A percentile compares a stretch with the other conserved stretches of the same genome.
Conservation (phyloP, 2,113 vertebrate genomes). For the Aleadryas rufinucha region DNA sequence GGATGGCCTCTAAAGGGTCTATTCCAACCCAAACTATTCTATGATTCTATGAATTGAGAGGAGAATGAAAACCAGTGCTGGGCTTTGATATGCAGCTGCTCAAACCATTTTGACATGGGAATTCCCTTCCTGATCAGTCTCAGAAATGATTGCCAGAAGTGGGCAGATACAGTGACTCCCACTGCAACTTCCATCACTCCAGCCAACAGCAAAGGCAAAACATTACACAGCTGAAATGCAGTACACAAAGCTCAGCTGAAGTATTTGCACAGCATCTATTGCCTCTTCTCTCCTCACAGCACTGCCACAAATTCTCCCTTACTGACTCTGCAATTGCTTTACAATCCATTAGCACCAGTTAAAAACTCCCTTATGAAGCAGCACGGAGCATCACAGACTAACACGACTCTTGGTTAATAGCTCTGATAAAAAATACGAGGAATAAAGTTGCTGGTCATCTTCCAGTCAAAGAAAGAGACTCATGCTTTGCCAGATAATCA, state of each 20-base stretch:
- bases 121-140: neutral
- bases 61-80: neutral
- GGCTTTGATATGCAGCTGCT: neutral
- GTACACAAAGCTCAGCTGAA: neutral
- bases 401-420: neutral
- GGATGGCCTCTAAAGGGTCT: neutral
- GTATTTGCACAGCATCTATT: neutral
- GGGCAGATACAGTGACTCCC: neutral
- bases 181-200: neutral
- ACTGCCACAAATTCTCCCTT: neutral
- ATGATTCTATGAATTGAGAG: neutral
- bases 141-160: neutral
- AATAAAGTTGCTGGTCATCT: neutral
- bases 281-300: neutral
- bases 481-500: neutral
- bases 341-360: neutral
- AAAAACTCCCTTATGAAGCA: neutral
- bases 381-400: neutral
- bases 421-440: neutral
- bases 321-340: neutral
- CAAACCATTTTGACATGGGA: neutral
- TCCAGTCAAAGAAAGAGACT: neutral
- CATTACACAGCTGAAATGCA: neutral
- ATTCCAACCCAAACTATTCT: neutral
- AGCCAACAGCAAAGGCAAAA: neutral